Evolutionary conservation across 2,113 vertebrate genomes (phyloP).

Genomic region (Pachycephala philippinensis): DNA sequence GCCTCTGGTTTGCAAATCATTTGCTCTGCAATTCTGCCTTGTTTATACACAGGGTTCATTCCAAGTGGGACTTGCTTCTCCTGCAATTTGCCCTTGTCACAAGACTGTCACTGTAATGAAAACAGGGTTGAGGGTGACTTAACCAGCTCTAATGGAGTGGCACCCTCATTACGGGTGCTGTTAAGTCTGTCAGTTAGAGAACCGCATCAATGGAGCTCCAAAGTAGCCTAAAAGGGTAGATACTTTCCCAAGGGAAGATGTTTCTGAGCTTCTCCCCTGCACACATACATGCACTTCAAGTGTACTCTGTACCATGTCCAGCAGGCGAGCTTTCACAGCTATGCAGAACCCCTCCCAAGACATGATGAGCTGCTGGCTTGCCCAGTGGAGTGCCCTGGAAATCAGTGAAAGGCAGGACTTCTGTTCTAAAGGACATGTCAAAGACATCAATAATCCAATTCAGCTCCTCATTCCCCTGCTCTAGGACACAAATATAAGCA

Average conservation of each 20-base stretch:
- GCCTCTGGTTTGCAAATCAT: slow-evolving; percentile 46
- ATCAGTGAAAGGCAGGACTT: neutral
- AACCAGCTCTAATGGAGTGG: slow-evolving; percentile 49
- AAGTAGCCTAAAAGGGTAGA: neutral
- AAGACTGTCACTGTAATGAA: slow-evolving; percentile 30
- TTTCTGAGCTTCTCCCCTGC: neutral
- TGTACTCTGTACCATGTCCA: neutral
- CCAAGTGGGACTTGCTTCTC: slow-evolving; percentile 35
- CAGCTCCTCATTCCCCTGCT: neutral
- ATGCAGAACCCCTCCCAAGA: neutral
- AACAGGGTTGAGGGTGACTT: slow-evolving; percentile 55
- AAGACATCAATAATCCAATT: neutral
- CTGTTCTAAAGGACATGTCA: neutral
- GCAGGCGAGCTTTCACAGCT: neutral
- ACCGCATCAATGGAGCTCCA: neutral
- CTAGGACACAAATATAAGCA: neutral
- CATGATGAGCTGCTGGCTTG: neutral
- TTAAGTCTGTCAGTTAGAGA: slow-evolving; percentile 18
- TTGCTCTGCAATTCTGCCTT: slow-evolving; percentile 36
- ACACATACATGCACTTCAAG: neutral
- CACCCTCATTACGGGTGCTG: slow-evolving; percentile 32
- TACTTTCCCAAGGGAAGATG: neutral
- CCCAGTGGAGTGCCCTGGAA: neutral
- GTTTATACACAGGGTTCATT: slow-evolving; percentile 46
- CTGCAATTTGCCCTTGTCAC: slow-evolving; percentile 55